Evolutionary conservation across 2,797 vertebrate genomes (phyloP), one percentile per base, ranked within the genome.

Genomic region (Chelon labrosus): DNA sequence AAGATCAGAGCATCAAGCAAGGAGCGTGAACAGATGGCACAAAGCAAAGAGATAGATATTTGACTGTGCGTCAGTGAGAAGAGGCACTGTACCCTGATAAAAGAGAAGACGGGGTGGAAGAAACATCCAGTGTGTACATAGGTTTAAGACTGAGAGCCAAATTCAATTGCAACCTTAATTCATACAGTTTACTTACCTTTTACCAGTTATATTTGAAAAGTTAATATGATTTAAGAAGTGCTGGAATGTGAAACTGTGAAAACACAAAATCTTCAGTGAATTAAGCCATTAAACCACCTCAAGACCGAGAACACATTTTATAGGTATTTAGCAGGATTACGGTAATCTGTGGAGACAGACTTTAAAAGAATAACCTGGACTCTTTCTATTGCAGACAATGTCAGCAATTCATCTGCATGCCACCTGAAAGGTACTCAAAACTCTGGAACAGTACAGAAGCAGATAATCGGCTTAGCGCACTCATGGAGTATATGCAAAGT

Each of bases 11-110:
- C 66, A 68, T 75, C 49, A 25, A 46, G 25, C 49, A 49, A 62
- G 5, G 71, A 58, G 66, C 63, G 16, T 68, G 85, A 85, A 67
- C 85, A 83, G 79, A 87, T 85, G 80, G 79, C 47, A 35, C 5
- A 39, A 55, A 53, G 51, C 65, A 65, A 41, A 58, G 59, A 74
- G 52, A 16, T 27, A 52, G 67, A 80, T 63, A 70, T 74, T 55
- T 66, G 75, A 80, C 72, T 66, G 64, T 10, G 56, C 55, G 55
- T 76, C 69, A 25, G 59, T 10, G 10, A 73, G 57, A 49, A 16
- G 53, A 69, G 42, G 59, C 17, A 74, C 22, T 50, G 44, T 25
- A 41, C 5, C 17, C n/a, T 13, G 62, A 63, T 25, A 19, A 22
- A 67, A 37, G 20, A 58, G 5, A 13, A 42, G 38, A 39, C 25